Conservation (phyloP, 2,888 invertebrate species). For the Podotricha telesiphe region DNA sequence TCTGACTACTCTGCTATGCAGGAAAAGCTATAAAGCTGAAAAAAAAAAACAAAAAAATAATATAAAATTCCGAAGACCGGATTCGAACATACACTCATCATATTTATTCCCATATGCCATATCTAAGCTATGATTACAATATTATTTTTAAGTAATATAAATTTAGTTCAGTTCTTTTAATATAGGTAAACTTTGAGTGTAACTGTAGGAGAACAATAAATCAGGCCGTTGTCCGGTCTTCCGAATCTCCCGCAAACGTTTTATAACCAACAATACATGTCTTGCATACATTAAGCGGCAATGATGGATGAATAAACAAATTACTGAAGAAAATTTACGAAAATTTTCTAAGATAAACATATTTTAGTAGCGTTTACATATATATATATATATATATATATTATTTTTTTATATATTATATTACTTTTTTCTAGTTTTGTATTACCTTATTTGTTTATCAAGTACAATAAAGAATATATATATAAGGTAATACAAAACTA, state of each 20-base stretch:
- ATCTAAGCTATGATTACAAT: not conserved
- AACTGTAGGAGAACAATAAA: slow-evolving; percentile 30
- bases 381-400: too few species aligned
- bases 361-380: not conserved
- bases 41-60: too few species aligned
- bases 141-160: not conserved
- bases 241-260: slow-evolving; percentile 33
- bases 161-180: not conserved
- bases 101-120: not conserved
- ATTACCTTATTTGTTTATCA: too few species aligned
- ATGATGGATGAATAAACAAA: slow-evolving; percentile 29
- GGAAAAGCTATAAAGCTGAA: too few species aligned
- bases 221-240: slow-evolving; percentile 34
- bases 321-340: slow-evolving; percentile 19
- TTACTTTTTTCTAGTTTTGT: too few species aligned
- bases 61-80: too few species aligned
- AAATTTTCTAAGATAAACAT: not conserved
- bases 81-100: too few species aligned
- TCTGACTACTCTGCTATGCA: too few species aligned
- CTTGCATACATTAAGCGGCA: slow-evolving; percentile 35
- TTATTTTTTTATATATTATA: too few species aligned
- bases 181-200: slow-evolving; percentile 1
- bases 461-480: too few species aligned
- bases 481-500: too few species aligned
- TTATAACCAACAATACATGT: slow-evolving; percentile 41